These are phyloP conservation scores for Adelges cooleyi DNA, from an alignment of 1,140 invertebrate genomes.

Conservation along the genomic window DNA sequence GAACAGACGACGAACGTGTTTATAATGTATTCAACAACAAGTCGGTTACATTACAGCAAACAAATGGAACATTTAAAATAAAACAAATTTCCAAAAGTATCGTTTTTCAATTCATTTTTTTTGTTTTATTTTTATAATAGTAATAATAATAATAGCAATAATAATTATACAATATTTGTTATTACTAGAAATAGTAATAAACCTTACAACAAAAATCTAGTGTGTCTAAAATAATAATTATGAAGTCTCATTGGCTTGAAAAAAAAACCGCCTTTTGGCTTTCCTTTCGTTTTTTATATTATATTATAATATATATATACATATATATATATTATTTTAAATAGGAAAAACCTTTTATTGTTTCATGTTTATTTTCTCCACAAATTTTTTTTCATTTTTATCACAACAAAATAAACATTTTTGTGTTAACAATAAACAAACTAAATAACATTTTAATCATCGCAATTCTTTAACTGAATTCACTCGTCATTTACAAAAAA, in stretches of 20 bases:
- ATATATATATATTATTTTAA: too few species aligned
- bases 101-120: conserved; percentile 16
- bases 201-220: conserved; percentile 27
- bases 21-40: too few species aligned
- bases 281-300: too few species aligned
- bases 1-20: too few species aligned
- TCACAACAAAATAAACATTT: conserved; percentile 29
- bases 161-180: conserved; percentile 28
- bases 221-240: conserved; percentile 28
- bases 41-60: too few species aligned
- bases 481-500: conserved; percentile 18
- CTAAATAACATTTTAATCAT: conserved; percentile 24
- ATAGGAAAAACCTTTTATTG: conserved; percentile 9
- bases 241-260: conserved; percentile 27
- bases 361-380: conserved; percentile 4
- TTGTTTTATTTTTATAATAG: conserved; percentile 27
- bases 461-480: conserved; percentile 17
- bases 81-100: too few species aligned
- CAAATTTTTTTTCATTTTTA: conserved; percentile 14
- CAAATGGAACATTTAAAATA: too few species aligned
- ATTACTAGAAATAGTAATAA: conserved; percentile 27
- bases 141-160: conserved; percentile 27
- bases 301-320: too few species aligned
- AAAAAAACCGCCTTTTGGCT: conserved; percentile 20
- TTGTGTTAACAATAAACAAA: conserved; percentile 29